phyloP scores from a whole-genome alignment of 2,113 vertebrate species.

The Eudyptes chrysolophus region DNA sequence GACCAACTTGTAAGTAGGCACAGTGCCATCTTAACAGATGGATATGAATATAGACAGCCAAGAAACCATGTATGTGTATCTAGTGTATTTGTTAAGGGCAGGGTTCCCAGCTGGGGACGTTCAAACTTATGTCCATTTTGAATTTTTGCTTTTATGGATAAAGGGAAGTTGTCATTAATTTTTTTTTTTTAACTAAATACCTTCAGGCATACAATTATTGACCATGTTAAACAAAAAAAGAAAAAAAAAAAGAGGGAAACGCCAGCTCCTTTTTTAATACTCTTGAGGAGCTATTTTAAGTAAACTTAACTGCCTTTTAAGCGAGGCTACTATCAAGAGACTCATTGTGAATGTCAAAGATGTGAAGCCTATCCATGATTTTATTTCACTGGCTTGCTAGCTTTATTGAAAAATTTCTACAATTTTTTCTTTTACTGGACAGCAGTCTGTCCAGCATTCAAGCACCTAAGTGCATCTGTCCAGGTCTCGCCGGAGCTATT shows the following conservation, averaged over 20 bases:
- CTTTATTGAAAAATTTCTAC: not conserved
- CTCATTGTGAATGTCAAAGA: not conserved
- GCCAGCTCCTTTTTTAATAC: not conserved
- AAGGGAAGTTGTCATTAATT: conserved; percentile 59
- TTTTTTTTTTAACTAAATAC: conserved; percentile 5
- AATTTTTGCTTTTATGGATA: conserved; percentile 71
- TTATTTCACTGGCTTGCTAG: not conserved
- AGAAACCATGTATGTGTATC: conserved; percentile 77
- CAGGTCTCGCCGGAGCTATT: not conserved
- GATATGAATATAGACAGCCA: conserved; percentile 70
- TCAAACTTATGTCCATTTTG: conserved; percentile 76
- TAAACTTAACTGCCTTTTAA: not conserved
- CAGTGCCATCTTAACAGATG: conserved; percentile 75
- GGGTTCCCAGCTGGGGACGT: conserved; percentile 72
- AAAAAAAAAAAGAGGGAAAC: not conserved
- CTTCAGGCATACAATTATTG: conserved; percentile 25
- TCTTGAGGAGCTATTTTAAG: not conserved
- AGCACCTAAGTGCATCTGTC: not conserved
- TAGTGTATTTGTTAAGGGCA: conserved; percentile 76
- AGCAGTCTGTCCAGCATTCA: not conserved
- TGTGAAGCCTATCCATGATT: not conserved
- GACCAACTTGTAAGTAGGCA: conserved; percentile 81
- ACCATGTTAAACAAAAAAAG: not conserved
- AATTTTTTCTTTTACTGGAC: not conserved
- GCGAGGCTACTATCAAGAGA: not conserved